Conservation (phyloP, 1,140 invertebrate genomes). For the Drosophila sp. region DNA sequence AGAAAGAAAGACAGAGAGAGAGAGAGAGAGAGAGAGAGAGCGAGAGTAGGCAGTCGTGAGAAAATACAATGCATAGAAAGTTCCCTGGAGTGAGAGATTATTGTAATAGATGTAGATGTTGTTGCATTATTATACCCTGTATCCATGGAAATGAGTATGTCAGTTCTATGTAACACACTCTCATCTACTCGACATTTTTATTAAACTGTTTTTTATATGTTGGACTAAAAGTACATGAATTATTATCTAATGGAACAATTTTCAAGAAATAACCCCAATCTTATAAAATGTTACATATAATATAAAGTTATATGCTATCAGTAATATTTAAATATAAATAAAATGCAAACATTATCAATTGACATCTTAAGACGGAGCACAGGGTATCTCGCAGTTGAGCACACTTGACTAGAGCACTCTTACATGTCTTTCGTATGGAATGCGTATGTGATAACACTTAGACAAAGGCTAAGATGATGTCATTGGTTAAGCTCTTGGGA, state of each 20-base stretch:
- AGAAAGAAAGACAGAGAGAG: no score
- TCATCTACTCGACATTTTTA: no score
- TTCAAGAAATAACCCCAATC: no score
- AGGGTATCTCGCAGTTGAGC: not conserved
- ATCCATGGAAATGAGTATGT: not conserved
- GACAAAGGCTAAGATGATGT: constrained; percentile 45
- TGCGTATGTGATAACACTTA: constrained; percentile 22
- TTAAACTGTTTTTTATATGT: no score
- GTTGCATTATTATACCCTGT: not conserved
- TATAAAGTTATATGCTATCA: no score
- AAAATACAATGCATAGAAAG: constrained; percentile 69
- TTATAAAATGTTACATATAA: no score
- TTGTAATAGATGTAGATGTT: constrained; percentile 30
- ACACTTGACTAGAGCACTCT: not conserved
- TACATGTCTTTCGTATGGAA: not conserved
- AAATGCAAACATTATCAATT: no score
- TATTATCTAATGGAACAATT: no score
- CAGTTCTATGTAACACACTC: not conserved
- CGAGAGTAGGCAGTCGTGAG: constrained; percentile 61
- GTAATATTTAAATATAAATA: no score
- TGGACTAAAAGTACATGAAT: no score
- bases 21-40: not conserved
- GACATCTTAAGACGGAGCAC: not conserved
- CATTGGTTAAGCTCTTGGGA: constrained; percentile 54
- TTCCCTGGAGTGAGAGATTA: constrained; percentile 34